A percentile compares a stretch with the other conserved stretches of the same genome.
These are phyloP conservation scores for Prorops nasuta DNA, from an alignment of 1,140 invertebrate genomes.

Conservation along the genomic window DNA sequence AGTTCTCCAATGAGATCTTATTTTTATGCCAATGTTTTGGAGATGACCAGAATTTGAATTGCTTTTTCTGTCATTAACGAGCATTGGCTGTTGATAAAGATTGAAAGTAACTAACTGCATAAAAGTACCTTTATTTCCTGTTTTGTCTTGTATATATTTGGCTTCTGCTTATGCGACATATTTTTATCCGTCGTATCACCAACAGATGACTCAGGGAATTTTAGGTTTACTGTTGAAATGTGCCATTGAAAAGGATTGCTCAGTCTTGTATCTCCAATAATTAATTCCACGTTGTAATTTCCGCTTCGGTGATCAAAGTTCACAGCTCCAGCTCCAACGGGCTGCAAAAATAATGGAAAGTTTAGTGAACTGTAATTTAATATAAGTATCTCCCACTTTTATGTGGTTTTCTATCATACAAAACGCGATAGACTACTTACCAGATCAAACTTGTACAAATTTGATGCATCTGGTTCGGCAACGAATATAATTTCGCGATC, in stretches of 20 bases:
- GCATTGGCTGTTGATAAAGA: constrained; percentile 33
- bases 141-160: constrained; percentile 62
- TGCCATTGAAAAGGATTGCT: constrained; percentile 88
- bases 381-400: constrained; percentile 19
- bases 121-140: constrained; percentile 76
- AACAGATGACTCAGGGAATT: constrained; percentile 60
- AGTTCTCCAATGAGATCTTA: constrained; percentile 15
- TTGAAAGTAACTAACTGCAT: neutral
- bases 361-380: neutral
- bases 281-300: constrained; percentile 78
- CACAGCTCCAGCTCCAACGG: constrained; percentile 75
- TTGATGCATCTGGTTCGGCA: constrained; percentile 80
- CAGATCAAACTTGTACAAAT: constrained; percentile 90
- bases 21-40: constrained; percentile 49
- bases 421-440: constrained; percentile 54
- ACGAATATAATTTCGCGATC: constrained; percentile 89
- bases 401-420: constrained; percentile 9
- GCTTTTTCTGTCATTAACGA: constrained; percentile 44
- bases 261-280: constrained; percentile 87
- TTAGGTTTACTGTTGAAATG: constrained; percentile 74
- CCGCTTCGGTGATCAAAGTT: constrained; percentile 80
- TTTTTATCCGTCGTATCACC: constrained; percentile 44
- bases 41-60: constrained; percentile 37
- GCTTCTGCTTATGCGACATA: constrained; percentile 43
- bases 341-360: constrained; percentile 59